Evolutionary conservation across 2,113 vertebrate genomes (phyloP).

Genomic region (Ammospiza nelsoni): DNA sequence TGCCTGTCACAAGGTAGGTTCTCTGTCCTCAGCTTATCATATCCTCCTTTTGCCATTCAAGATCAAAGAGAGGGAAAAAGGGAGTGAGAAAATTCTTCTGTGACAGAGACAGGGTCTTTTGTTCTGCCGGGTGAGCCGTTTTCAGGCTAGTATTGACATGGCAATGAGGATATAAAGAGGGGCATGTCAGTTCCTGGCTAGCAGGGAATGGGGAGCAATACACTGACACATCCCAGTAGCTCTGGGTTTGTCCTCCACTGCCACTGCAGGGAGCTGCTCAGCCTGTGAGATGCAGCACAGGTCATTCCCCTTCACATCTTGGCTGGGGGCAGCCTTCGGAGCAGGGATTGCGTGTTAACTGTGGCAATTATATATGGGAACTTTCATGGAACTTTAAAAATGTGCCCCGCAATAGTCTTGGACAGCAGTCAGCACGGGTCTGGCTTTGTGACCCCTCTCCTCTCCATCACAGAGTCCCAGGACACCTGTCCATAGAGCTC

Average conservation of each 20-base stretch:
- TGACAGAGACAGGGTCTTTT: background rate
- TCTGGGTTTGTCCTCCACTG: background rate
- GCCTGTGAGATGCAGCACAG: background rate
- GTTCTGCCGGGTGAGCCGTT: background rate
- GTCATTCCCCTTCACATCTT: background rate
- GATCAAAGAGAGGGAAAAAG: background rate
- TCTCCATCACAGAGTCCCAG: slow-evolving; percentile 46
- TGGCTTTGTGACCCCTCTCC: slow-evolving; percentile 49
- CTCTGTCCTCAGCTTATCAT: background rate
- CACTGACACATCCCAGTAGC: background rate
- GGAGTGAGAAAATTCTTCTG: background rate
- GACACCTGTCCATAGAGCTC: slow-evolving; percentile 59
- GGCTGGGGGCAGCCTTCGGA: background rate
- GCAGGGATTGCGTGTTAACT: background rate
- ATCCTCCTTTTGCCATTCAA: background rate
- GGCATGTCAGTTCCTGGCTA: accelerated
- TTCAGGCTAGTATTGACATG: background rate
- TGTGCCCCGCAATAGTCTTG: slow-evolving; percentile 40
- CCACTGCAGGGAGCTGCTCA: background rate
- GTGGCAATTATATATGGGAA: slow-evolving; percentile 32
- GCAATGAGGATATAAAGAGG: background rate
- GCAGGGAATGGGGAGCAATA: background rate
- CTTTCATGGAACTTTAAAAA: slow-evolving; percentile 47
- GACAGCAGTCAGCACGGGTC: slow-evolving; percentile 58
- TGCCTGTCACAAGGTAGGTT: background rate